Percentiles rank a stretch among this genome's conserved stretches.
Evolutionary conservation across 2,113 vertebrate species (phyloP).

Genomic region (Lipophrys pholis): DNA sequence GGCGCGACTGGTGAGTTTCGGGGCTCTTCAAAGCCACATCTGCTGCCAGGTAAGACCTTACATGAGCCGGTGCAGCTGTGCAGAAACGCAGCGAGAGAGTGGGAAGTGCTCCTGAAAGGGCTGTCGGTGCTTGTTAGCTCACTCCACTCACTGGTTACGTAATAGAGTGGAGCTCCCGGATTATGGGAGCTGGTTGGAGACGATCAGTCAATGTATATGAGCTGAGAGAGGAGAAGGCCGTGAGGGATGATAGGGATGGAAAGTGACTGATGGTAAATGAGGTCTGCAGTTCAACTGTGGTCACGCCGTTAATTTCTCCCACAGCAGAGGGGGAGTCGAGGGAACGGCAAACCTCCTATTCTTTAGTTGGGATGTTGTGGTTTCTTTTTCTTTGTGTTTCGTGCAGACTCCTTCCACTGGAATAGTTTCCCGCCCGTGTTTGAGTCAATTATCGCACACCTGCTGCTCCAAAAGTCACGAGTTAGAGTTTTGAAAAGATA

Average conservation of each 20-base stretch:
- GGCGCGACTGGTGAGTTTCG: no score
- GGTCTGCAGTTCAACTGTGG: slow-evolving; percentile 44
- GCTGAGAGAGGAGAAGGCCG: slow-evolving; percentile 2
- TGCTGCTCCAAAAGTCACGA: slow-evolving; percentile 28
- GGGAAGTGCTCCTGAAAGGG: slow-evolving; percentile 32
- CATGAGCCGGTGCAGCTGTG: neutral
- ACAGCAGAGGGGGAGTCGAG: slow-evolving; percentile 41
- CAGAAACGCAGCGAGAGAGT: slow-evolving; percentile 34
- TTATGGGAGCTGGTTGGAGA: slow-evolving; percentile 36
- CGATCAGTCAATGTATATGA: neutral
- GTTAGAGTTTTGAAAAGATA: slow-evolving; percentile 47
- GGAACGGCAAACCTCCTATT: slow-evolving; percentile 21
- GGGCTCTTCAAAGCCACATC: no score
- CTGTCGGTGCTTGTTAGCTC: slow-evolving; percentile 62
- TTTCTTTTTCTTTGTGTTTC: slow-evolving; percentile 2
- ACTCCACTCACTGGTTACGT: slow-evolving; percentile 50
- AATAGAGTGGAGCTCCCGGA: slow-evolving; percentile 52
- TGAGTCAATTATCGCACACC: slow-evolving; percentile 34
- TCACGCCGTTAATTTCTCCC: slow-evolving; percentile 38
- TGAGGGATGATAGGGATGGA: slow-evolving; percentile 28
- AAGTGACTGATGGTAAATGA: slow-evolving; percentile 51
- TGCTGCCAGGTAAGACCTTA: no score
- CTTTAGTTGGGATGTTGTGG: neutral
- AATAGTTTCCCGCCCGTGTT: no score
- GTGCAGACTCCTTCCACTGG: no score